These are phyloP conservation scores for Drosophila micromelanica DNA, from an alignment of 1,140 invertebrate species.

Conservation along the genomic window DNA sequence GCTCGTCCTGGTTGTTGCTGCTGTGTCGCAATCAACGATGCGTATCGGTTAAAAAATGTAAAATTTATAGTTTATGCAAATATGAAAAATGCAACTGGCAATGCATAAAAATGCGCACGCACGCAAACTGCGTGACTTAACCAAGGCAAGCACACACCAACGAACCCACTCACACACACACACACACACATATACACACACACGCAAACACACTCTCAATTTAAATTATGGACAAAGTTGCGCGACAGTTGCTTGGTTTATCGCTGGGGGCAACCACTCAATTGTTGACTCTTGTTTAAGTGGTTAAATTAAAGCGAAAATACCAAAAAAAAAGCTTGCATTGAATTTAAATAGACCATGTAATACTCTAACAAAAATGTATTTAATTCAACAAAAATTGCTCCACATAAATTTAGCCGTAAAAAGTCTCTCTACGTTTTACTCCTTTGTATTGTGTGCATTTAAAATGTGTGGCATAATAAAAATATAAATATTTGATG, in stretches of 20 bases:
- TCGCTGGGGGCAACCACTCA: slow-evolving; percentile 71
- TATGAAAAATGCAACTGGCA: slow-evolving; percentile 83
- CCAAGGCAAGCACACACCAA: slow-evolving; percentile 42
- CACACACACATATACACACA: too few species aligned
- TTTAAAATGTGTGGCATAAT: too few species aligned
- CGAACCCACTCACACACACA: slow-evolving; percentile 22
- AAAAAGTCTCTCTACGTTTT: too few species aligned
- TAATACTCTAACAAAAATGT: slow-evolving; percentile 3
- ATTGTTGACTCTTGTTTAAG: slow-evolving; percentile 78
- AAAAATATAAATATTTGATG: too few species aligned
- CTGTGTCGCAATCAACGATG: slow-evolving; percentile 75
- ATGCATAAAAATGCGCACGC: slow-evolving; percentile 83
- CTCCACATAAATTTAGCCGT: too few species aligned
- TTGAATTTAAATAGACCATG: slow-evolving; percentile 6
- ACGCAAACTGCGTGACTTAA: slow-evolving; percentile 74
- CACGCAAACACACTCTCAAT: slow-evolving; percentile 41
- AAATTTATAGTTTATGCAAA: slow-evolving; percentile 83
- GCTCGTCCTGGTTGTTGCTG: slow-evolving; percentile 49
- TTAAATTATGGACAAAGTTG: slow-evolving; percentile 81
- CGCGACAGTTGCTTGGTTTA: slow-evolving; percentile 82
- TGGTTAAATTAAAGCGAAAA: slow-evolving; percentile 59
- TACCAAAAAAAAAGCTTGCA: slow-evolving; percentile 12
- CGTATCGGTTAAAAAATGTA: slow-evolving; percentile 83
- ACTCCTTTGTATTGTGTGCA: too few species aligned
- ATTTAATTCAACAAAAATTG: too few species aligned